Conservation (phyloP, 2,113 vertebrate genomes). For the Triplophysa rosa region DNA sequence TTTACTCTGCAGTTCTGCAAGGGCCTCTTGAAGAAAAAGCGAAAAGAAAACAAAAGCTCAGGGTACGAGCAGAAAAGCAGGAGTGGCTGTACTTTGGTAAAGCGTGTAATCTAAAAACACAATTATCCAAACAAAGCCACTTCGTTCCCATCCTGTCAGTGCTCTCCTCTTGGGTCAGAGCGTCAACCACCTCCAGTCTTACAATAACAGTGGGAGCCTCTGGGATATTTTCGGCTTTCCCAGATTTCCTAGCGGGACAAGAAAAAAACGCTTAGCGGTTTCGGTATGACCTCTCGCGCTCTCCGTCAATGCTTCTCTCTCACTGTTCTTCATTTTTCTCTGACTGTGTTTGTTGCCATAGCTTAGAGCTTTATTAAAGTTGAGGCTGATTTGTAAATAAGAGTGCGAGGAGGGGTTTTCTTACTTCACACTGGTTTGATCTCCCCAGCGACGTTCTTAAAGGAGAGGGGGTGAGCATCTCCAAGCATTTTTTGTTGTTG, state of each 20-base stretch:
- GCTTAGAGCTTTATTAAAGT: constrained; percentile 60
- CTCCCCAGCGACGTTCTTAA: neutral
- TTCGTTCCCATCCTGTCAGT: constrained; percentile 65
- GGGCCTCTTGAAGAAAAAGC: constrained; percentile 31
- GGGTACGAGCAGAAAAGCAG: constrained; percentile 66
- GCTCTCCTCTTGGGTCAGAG: constrained; percentile 69
- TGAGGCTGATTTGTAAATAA: constrained; percentile 26
- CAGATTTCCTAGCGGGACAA: constrained; percentile 66
- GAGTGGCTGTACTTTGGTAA: constrained; percentile 70
- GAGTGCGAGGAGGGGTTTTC: neutral
- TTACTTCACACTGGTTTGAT: constrained; percentile 12
- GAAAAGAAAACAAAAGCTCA: constrained; percentile 61
- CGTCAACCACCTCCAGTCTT: constrained; percentile 75
- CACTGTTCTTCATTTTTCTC: constrained; percentile 31
- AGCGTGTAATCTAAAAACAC: constrained; percentile 69
- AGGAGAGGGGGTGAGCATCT: neutral
- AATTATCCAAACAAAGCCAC: constrained; percentile 73
- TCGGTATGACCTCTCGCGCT: constrained; percentile 45
- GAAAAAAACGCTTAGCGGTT: constrained; percentile 64
- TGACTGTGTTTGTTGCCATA: constrained; percentile 69
- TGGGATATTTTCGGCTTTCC: constrained; percentile 75
- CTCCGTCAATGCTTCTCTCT: neutral
- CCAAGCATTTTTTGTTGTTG: neutral
- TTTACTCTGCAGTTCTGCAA: constrained; percentile 19
- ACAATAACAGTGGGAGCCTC: constrained; percentile 73